Conservation (phyloP, 1,140 invertebrate species). For the Rhyzopertha dominica region DNA sequence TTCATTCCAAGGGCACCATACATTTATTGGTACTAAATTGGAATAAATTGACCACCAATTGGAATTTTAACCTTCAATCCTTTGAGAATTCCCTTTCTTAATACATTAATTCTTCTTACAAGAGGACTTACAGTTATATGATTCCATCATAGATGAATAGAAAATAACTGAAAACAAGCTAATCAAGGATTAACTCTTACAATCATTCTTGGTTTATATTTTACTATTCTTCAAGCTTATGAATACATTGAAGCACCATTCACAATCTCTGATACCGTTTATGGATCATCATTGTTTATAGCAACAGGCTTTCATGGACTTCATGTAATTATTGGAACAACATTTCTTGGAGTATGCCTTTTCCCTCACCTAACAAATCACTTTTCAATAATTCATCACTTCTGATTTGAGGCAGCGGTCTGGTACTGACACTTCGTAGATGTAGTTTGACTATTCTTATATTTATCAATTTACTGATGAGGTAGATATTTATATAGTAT, state of each 20-base stretch:
- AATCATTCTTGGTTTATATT: conserved; percentile 46
- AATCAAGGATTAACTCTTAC: conserved; percentile 50
- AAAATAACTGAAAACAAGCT: conserved; percentile 48
- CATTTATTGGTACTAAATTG: conserved; percentile 51
- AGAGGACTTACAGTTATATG: conserved; percentile 55
- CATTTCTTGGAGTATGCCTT: conserved; percentile 55
- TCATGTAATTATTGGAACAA: conserved; percentile 65
- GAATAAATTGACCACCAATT: conserved; percentile 52
- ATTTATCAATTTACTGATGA: conserved; percentile 65
- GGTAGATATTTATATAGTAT: conserved; percentile 60
- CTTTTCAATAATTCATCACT: conserved; percentile 58
- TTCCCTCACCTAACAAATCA: conserved; percentile 50
- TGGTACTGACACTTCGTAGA: conserved; percentile 75
- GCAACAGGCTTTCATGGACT: conserved; percentile 68
- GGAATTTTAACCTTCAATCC: conserved; percentile 56
- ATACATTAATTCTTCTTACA: conserved; percentile 55
- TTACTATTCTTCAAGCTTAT: conserved; percentile 47
- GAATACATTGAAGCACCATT: conserved; percentile 51
- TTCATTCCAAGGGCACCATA: conserved; percentile 53
- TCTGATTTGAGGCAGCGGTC: conserved; percentile 63
- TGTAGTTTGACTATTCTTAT: conserved; percentile 67
- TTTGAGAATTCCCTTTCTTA: conserved; percentile 57
- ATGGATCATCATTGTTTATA: conserved; percentile 65
- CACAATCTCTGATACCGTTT: conserved; percentile 56
- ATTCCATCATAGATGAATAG: conserved; percentile 53